Evolutionary conservation across 1,140 invertebrate genomes (phyloP).

Genomic region (Reticulitermes speratus): DNA sequence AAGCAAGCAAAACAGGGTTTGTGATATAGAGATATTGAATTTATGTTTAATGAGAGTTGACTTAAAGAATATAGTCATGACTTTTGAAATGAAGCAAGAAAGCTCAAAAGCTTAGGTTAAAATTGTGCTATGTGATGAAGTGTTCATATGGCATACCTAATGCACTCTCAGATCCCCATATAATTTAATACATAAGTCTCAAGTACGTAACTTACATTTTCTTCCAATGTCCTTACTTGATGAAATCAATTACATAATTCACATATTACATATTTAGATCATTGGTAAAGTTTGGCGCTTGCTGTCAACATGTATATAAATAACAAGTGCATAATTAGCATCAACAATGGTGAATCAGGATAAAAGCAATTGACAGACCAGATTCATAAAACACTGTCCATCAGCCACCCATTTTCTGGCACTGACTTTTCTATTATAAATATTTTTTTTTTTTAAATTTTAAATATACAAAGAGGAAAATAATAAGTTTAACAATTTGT

Average conservation of each 20-base stretch:
- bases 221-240: too few species aligned
- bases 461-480: neutral
- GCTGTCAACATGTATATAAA: neutral
- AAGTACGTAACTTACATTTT: too few species aligned
- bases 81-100: too few species aligned
- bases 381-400: neutral
- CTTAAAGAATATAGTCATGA: too few species aligned
- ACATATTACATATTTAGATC: neutral
- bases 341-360: neutral
- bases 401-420: neutral
- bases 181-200: too few species aligned
- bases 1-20: too few species aligned
- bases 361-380: neutral
- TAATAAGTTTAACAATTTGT: neutral
- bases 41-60: too few species aligned
- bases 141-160: too few species aligned
- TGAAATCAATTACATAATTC: neutral
- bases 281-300: neutral
- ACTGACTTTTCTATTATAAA: neutral
- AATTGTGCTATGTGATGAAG: too few species aligned
- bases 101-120: too few species aligned
- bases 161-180: too few species aligned
- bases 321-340: neutral
- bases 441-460: neutral
- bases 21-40: too few species aligned